Evolutionary conservation across 2,113 vertebrate genomes (phyloP), one percentile per base, ranked within the genome.

Genomic region (Charadrius vociferus): DNA sequence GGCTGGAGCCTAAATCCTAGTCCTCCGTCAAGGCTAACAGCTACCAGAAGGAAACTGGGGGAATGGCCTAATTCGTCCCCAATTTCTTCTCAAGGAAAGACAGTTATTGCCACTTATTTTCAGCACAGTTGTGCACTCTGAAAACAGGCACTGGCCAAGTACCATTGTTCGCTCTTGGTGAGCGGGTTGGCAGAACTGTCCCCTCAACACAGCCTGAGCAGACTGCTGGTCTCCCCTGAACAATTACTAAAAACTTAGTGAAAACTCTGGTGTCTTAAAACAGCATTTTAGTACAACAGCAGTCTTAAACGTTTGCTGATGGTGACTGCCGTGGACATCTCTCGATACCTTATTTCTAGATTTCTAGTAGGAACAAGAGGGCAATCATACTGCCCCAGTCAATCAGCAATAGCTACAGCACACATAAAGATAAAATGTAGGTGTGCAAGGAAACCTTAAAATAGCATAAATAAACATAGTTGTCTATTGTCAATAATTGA

Each of bases 131-230:
- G 34, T 72, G 49, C 14, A 19, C 23, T 87, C 30, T 49, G 39
- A 39, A 85, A 59, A 74, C 0, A 68, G 71, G 29, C 36, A 13
- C 34, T 24, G 36, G 9, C 6, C 9, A 58, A 63, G 30, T 27
- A 50, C 21, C 23, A 9, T 18, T 0, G 0, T 27, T 77, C 0
- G 6, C 34, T 55, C n/a, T 14, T 74, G 20, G 21, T 55, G n/a
- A 78, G 50, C 1, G 2, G 30, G 45, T 5, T 81, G 68, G 41
- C 47, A 84, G 50, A 81, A 62, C 14, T 41, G 26, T 30, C 11
- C 32, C 58, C 34, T 37, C 45, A 45, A 41, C 24, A 13, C 2
- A 59, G 58, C 20, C 22, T 23, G 22, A 90, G 36, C 41, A 86
- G 32, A 22, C 16, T 39, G 37, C 45, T 55, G 20, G 14, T 62